These are phyloP conservation scores for Sphenopsis melanotis DNA, from an alignment of 2,797 vertebrate species.

Conservation along the genomic window DNA sequence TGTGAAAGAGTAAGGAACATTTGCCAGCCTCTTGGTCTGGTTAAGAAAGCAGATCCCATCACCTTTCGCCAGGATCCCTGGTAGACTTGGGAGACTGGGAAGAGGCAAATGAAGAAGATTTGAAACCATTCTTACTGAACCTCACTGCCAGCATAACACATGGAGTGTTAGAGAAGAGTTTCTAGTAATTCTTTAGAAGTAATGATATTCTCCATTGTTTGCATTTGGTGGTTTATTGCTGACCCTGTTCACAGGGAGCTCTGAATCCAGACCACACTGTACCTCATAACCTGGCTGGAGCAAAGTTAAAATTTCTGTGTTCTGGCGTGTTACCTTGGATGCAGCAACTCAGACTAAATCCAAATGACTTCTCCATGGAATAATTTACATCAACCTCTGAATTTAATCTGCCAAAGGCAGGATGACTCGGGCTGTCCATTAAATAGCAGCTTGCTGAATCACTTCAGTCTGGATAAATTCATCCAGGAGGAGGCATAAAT, in stretches of 20 bases:
- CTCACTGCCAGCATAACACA: neutral
- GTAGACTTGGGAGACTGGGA: neutral
- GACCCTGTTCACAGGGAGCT: neutral
- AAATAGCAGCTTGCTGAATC: constrained; percentile 33
- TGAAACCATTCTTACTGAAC: neutral
- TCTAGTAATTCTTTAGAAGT: neutral
- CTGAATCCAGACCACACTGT: neutral
- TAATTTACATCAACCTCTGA: constrained; percentile 24
- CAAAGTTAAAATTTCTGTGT: neutral
- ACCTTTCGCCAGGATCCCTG: neutral
- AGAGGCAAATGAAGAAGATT: neutral
- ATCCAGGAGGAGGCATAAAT: constrained; percentile 29
- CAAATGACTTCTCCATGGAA: neutral
- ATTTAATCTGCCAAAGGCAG: constrained; percentile 22
- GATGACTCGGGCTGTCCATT: constrained; percentile 6
- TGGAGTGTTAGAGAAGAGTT: neutral
- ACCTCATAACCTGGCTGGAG: neutral
- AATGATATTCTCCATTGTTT: neutral
- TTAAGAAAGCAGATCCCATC: neutral
- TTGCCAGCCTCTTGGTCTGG: neutral
- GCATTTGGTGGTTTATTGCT: neutral
- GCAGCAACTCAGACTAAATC: neutral
- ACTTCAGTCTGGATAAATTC: constrained; percentile 26
- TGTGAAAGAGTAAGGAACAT: neutral
- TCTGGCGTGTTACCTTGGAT: neutral